These are phyloP conservation scores for Aphelocoma coerulescens DNA, from an alignment of 2,113 vertebrate genomes.

Conservation along the genomic window DNA sequence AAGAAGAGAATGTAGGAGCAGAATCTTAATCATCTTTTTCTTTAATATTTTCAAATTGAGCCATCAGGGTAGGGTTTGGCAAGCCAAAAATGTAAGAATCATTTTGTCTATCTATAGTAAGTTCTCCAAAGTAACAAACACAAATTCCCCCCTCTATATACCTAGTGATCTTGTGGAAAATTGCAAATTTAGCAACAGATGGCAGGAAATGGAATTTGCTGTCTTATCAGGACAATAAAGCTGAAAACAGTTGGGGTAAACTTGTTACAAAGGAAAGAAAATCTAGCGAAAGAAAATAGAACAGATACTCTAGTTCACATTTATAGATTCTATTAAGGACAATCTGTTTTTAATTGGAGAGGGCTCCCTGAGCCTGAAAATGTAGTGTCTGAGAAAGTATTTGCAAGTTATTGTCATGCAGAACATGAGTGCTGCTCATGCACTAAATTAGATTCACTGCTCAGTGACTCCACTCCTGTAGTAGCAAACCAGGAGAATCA, in stretches of 20 bases:
- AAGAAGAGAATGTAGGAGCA: not conserved
- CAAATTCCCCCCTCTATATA: not conserved
- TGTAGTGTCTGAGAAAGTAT: not conserved
- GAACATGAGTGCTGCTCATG: not conserved
- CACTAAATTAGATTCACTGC: conserved; percentile 10
- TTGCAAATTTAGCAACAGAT: conserved; percentile 14
- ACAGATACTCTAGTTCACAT: not conserved
- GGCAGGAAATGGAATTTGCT: conserved; percentile 12
- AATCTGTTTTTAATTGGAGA: conserved; percentile 30
- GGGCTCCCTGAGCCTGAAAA: not conserved
- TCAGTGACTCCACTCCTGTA: not conserved
- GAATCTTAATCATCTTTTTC: not conserved
- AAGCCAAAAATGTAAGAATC: not conserved
- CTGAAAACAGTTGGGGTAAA: not conserved
- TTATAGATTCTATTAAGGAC: conserved; percentile 18
- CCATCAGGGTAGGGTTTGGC: not conserved
- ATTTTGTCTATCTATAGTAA: not conserved
- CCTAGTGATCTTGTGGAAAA: not conserved
- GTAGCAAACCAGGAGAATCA: not conserved
- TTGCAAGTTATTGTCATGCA: not conserved
- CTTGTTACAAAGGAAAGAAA: not conserved
- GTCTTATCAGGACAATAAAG: conserved; percentile 21
- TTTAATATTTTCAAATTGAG: not conserved
- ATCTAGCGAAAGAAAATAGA: not conserved
- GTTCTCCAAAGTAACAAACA: not conserved